Percentiles rank a stretch among this genome's conserved stretches.
phyloP scores from a whole-genome alignment of 2,113 vertebrate species.

The Cavia aperea region DNA sequence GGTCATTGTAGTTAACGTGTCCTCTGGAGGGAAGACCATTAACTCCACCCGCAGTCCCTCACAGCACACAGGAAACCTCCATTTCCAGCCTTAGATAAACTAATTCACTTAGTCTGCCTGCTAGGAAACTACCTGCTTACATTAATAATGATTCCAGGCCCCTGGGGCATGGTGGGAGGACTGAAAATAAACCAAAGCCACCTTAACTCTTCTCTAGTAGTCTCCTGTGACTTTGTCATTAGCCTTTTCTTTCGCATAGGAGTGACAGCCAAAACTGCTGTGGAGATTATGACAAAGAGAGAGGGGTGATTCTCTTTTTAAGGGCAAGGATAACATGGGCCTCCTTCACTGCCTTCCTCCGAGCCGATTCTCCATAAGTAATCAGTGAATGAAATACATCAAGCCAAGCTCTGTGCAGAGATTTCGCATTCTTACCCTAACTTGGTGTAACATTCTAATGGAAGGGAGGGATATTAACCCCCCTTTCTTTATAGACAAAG shows the following conservation, averaged over 20 bases:
- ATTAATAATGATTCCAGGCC: not conserved
- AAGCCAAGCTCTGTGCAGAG: not conserved
- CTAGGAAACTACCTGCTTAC: not conserved
- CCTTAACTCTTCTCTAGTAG: not conserved
- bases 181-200: not conserved
- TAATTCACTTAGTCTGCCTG: not conserved
- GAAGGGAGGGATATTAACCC: not conserved
- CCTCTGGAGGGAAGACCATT: not conserved
- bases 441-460: not conserved
- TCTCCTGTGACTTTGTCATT: not conserved
- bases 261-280: not conserved
- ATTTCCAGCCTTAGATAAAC: not conserved
- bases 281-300: not conserved
- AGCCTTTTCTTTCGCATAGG: not conserved
- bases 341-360: not conserved
- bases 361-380: not conserved
- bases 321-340: not conserved
- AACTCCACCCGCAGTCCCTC: fast-evolving
- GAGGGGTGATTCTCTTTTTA: not conserved
- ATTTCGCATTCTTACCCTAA: not conserved
- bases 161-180: not conserved
- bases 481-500: not conserved
- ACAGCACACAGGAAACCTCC: not conserved
- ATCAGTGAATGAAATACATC: not conserved
- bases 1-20: not conserved